A percentile compares a stretch with the other conserved stretches of the same genome.
phyloP scores from a whole-genome alignment of 2,888 invertebrate species.

The Machimus rusticus region DNA sequence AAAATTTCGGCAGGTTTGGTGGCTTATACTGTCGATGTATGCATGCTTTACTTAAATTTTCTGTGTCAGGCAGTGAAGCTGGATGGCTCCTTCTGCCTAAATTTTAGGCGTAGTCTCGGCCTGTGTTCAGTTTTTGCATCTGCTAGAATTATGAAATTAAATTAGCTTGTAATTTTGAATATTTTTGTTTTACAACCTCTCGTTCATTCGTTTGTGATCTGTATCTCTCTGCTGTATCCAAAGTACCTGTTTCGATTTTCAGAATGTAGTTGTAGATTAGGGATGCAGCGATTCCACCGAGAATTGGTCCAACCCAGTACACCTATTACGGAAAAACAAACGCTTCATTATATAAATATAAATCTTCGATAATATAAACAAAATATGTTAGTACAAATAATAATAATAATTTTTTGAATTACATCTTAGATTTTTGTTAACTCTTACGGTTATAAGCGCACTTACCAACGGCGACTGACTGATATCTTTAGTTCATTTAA shows the following conservation, averaged over 20 bases:
- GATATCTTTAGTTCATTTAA: no score
- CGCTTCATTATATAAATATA: no score
- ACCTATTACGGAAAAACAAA: constrained; percentile 63
- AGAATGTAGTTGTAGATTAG: constrained; percentile 71
- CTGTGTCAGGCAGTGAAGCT: neutral
- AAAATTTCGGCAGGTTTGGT: neutral
- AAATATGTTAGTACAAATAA: no score
- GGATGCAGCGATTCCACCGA: constrained; percentile 80
- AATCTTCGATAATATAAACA: no score
- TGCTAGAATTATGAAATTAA: neutral
- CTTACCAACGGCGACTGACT: no score
- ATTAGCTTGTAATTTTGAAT: neutral
- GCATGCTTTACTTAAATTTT: neutral
- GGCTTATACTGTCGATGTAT: neutral
- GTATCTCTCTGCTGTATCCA: constrained; percentile 60
- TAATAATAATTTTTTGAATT: no score
- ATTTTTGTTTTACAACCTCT: constrained; percentile 67
- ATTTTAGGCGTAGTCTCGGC: neutral
- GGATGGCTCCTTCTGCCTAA: neutral
- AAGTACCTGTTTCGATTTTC: constrained; percentile 54
- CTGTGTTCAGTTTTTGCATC: constrained; percentile 5
- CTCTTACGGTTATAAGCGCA: no score
- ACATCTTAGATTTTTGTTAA: no score
- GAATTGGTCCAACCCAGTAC: constrained; percentile 88
- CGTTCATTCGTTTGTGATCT: constrained; percentile 68